These are phyloP conservation scores for Macrotus californicus DNA, from an alignment of 2,113 vertebrate species.

Conservation along the genomic window DNA sequence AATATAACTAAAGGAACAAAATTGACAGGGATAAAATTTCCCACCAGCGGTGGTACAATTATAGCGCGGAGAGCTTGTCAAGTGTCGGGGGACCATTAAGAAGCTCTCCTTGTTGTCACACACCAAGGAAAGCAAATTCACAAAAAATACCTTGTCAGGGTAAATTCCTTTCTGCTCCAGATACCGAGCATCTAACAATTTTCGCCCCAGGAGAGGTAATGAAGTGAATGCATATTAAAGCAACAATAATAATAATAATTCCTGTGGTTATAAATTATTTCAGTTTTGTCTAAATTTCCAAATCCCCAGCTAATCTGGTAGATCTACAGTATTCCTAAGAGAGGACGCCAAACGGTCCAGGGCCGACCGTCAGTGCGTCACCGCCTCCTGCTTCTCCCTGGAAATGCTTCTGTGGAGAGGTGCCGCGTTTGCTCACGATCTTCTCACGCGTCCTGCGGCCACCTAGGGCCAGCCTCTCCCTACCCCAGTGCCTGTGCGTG, in stretches of 20 bases:
- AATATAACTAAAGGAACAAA: conserved; percentile 37
- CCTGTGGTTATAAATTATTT: not conserved
- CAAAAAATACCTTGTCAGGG: conserved; percentile 34
- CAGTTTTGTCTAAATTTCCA: not conserved
- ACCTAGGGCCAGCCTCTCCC: not conserved
- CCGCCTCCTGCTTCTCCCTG: too few relatives aligned
- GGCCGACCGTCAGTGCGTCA: rapidly evolving
- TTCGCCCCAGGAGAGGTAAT: conserved; percentile 54
- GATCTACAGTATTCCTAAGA: not conserved
- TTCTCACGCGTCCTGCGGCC: not conserved
- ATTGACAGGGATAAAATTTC: conserved; percentile 55
- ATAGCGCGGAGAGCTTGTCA: conserved; percentile 21
- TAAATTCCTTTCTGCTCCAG: conserved; percentile 52
- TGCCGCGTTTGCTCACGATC: too few relatives aligned
- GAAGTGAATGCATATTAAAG: conserved; percentile 24
- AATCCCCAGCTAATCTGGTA: not conserved
- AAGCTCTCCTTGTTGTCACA: not conserved
- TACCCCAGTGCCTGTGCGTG: too few relatives aligned
- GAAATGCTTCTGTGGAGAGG: not conserved
- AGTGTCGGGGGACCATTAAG: conserved; percentile 26
- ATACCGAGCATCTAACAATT: conserved; percentile 49
- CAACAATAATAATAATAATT: conserved; percentile 39
- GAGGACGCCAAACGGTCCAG: not conserved
- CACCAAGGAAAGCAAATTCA: conserved; percentile 42
- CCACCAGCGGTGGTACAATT: conserved; percentile 19